Percentiles rank a stretch among this genome's conserved stretches.
Conservation (phyloP, 2,888 invertebrate genomes). For the Caenorhabditis imperialis region DNA sequence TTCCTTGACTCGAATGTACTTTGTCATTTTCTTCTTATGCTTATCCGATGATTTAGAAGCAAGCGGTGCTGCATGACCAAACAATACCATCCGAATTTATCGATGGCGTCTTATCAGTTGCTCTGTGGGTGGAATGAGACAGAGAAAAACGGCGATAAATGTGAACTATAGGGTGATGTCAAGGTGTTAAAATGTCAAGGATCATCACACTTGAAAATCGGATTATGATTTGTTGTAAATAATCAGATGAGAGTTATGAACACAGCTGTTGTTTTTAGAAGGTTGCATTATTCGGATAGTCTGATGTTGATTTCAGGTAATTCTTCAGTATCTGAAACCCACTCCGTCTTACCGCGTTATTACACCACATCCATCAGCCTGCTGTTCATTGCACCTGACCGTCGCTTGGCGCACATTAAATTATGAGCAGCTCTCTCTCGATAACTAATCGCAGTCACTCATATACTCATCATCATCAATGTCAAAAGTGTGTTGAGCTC, state of each 20-base stretch:
- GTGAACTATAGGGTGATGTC: conserved; percentile 39
- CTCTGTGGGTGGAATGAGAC: conserved; percentile 13
- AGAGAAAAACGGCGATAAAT: conserved; percentile 18
- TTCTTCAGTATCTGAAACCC: no score
- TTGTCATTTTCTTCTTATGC: conserved; percentile 41
- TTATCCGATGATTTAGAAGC: conserved; percentile 7
- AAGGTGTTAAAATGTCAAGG: conserved; percentile 8
- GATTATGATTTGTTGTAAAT: conserved; percentile 20
- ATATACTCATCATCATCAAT: conserved; percentile 58
- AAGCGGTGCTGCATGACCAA: conserved; percentile 18
- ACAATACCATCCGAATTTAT: conserved; percentile 38
- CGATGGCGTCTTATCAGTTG: conserved; percentile 24
- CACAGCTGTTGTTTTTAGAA: no score
- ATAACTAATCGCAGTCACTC: conserved; percentile 48
- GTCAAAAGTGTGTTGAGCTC: conserved; percentile 51
- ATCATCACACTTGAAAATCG: conserved; percentile 41
- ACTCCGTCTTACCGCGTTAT: conserved; percentile 13
- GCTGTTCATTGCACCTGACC: conserved; percentile 53
- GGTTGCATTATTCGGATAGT: no score
- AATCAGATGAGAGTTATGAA: no score
- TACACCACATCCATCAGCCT: conserved; percentile 26
- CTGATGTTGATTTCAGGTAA: no score
- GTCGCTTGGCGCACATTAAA: conserved; percentile 53
- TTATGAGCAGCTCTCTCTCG: conserved; percentile 46
- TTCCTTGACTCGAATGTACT: conserved; percentile 43